Conservation (phyloP, 2,888 invertebrate species). For the Scaptodrosophila latifasciaeformis region DNA sequence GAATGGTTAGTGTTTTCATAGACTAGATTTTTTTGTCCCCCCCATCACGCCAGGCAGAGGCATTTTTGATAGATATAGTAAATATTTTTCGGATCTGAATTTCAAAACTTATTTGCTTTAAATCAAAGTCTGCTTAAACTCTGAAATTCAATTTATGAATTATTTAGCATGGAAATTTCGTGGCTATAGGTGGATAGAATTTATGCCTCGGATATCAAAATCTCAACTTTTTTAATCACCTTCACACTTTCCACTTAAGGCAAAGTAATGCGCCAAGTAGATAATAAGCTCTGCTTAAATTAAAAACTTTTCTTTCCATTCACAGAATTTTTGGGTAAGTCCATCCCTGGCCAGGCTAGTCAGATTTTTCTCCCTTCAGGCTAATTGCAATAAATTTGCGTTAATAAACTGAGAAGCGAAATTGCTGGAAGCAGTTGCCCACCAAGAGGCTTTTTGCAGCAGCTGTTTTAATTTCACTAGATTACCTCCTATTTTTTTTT, state of each 20-base stretch:
- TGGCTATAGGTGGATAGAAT: too few relatives aligned
- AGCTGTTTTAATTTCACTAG: constrained; percentile 6
- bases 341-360: too few relatives aligned
- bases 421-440: constrained; percentile 46
- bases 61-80: too few relatives aligned
- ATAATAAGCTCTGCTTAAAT: constrained; percentile 64
- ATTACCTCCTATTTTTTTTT: not conserved
- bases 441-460: constrained; percentile 18
- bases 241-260: constrained; percentile 37
- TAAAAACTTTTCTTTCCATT: constrained; percentile 52
- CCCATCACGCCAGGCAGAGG: too few relatives aligned
- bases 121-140: not conserved
- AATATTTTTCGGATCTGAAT: too few relatives aligned
- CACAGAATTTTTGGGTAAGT: not conserved
- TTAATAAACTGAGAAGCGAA: constrained; percentile 53
- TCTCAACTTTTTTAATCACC: constrained; percentile 57
- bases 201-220: too few relatives aligned
- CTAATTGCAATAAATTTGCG: constrained; percentile 66
- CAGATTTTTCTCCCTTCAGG: constrained; percentile 30
- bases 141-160: too few relatives aligned
- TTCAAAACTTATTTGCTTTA: not conserved
- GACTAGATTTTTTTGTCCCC: constrained; percentile 12
- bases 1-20: constrained; percentile 57
- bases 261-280: constrained; percentile 34
- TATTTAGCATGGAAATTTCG: too few relatives aligned